Conservation (phyloP, 2,113 vertebrate species). For the Pardalotus punctatus region DNA sequence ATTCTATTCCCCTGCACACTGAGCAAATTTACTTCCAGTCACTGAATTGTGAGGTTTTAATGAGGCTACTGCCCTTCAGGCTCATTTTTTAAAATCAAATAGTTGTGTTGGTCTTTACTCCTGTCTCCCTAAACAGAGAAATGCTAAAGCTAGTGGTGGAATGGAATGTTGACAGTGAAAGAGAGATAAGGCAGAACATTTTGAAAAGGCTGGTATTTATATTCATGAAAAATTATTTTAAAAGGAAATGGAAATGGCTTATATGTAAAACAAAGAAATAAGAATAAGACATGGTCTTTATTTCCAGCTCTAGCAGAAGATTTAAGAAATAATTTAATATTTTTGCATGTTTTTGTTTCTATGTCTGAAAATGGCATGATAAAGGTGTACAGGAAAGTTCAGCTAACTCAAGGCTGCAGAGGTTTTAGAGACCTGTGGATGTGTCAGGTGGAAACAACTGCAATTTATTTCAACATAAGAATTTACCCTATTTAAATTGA, state of each 20-base stretch:
- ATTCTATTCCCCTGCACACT: background rate
- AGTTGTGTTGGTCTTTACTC: background rate
- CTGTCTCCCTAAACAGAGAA: background rate
- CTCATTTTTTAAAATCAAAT: background rate
- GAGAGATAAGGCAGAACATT: background rate
- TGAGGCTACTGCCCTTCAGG: background rate
- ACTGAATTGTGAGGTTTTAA: background rate
- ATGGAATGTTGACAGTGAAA: background rate
- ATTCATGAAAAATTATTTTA: background rate
- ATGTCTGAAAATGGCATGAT: background rate
- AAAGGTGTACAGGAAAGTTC: background rate
- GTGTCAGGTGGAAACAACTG: background rate
- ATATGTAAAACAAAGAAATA: background rate
- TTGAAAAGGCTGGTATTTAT: background rate
- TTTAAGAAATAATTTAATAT: background rate
- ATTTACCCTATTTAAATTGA: background rate
- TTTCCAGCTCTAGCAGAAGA: background rate
- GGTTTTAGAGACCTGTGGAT: background rate
- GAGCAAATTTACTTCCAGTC: background rate
- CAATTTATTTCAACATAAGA: background rate
- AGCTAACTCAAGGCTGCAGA: background rate
- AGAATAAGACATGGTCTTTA: background rate
- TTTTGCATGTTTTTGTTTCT: background rate
- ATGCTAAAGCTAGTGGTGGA: background rate
- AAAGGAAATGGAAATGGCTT: background rate